phyloP scores from a whole-genome alignment of 2,797 vertebrate species.

The Cuniculus paca region DNA sequence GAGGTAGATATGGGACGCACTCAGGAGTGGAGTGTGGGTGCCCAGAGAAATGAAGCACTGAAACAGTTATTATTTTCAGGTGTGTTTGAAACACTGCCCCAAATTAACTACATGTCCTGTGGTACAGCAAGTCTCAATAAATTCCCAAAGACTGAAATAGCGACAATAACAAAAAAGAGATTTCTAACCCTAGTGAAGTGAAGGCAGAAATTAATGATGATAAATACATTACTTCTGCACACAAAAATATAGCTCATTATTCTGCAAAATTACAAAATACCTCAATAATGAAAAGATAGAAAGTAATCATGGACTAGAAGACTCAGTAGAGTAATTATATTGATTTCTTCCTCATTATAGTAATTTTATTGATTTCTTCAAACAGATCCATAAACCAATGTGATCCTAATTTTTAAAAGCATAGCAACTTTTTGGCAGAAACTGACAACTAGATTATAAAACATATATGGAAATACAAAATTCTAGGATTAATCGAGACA shows the following conservation, averaged over 20 bases:
- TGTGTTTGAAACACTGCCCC: neutral
- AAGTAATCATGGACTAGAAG: constrained; percentile 1
- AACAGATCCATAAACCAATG: neutral
- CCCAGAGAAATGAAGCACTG: neutral
- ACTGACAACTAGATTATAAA: neutral
- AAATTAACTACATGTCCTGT: neutral
- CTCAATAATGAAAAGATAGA: neutral
- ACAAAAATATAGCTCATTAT: neutral
- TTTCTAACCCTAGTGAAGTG: neutral
- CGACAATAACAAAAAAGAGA: neutral
- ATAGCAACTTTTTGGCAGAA: neutral
- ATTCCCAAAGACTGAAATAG: neutral
- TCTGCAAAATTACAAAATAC: neutral
- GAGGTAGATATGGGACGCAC: neutral
- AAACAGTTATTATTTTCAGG: neutral
- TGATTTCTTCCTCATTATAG: neutral
- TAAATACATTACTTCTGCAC: neutral
- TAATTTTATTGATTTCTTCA: neutral
- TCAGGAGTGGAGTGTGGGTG: neutral
- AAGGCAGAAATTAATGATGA: constrained; percentile 1
- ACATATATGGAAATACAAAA: neutral
- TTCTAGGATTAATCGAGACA: neutral
- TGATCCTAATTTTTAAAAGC: neutral
- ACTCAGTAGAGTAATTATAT: neutral
- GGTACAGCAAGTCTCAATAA: constrained; percentile 10